phyloP scores from a whole-genome alignment of 2,888 invertebrate species.

The Pollenia griseotomentosa region DNA sequence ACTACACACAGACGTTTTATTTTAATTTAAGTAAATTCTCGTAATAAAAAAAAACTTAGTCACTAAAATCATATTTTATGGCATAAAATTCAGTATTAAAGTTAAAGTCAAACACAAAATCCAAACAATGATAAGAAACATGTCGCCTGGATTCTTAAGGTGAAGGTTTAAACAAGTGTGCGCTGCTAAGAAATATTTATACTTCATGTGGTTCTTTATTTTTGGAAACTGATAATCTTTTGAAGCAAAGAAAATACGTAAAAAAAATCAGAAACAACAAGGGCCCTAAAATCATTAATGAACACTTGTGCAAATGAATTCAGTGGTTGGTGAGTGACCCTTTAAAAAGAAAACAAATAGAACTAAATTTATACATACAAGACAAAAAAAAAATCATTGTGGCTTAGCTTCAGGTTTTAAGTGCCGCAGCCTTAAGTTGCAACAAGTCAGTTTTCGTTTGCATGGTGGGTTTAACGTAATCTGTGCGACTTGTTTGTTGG shows the following conservation, averaged over 20 bases:
- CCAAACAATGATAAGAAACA: slow-evolving; percentile 63
- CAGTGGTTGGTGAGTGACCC: slow-evolving; percentile 42
- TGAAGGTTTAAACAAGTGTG: slow-evolving; percentile 66
- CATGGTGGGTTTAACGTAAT: slow-evolving; percentile 12
- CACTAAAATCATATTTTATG: slow-evolving; percentile 30
- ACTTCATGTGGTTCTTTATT: slow-evolving; percentile 44
- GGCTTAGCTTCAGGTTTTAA: slow-evolving; percentile 42
- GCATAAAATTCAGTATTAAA: slow-evolving; percentile 10
- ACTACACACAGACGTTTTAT: slow-evolving; percentile 40
- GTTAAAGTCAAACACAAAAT: slow-evolving; percentile 51
- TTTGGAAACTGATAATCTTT: slow-evolving; percentile 54
- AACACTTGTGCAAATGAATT: slow-evolving; percentile 63
- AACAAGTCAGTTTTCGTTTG: slow-evolving; percentile 51
- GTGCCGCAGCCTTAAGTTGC: slow-evolving; percentile 21
- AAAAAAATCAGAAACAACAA: not conserved
- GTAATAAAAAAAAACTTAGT: slow-evolving; percentile 17
- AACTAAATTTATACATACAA: slow-evolving; percentile 15
- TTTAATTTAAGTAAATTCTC: slow-evolving; percentile 36
- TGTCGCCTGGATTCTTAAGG: slow-evolving; percentile 62
- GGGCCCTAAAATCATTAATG: slow-evolving; percentile 24
- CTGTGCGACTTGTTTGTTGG: slow-evolving; percentile 55
- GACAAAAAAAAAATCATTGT: not conserved
- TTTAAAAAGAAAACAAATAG: slow-evolving; percentile 1
- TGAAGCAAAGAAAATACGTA: slow-evolving; percentile 7
- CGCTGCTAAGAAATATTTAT: slow-evolving; percentile 39